A percentile compares a stretch with the other conserved stretches of the same genome.
These are phyloP conservation scores for Aphidius colemani DNA, from an alignment of 2,888 invertebrate genomes.

Conservation along the genomic window DNA sequence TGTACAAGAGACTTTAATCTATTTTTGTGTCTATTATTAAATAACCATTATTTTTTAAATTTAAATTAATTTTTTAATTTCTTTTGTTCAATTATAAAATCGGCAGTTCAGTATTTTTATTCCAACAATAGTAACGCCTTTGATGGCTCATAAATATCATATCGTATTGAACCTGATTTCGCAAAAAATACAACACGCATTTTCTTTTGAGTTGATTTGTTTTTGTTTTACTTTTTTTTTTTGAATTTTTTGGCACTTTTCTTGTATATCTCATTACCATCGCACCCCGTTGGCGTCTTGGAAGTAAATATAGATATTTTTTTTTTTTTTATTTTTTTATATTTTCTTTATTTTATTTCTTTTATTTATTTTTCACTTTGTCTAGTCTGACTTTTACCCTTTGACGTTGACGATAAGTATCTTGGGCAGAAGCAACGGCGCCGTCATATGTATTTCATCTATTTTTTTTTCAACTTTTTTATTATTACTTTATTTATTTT, in stretches of 20 bases:
- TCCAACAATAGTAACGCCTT: conserved; percentile 23
- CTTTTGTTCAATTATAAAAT: conserved; percentile 51
- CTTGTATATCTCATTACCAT: conserved; percentile 29
- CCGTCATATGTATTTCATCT: conserved; percentile 1
- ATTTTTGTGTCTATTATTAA: conserved; percentile 23
- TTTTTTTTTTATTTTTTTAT: background rate
- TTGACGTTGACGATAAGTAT: conserved; percentile 14
- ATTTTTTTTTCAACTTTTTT: conserved; percentile 4
- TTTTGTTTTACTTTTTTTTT: conserved; percentile 19
- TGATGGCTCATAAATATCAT: conserved; percentile 27
- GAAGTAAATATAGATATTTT: conserved; percentile 25
- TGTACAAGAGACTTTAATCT: conserved; percentile 21
- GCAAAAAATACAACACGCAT: conserved; percentile 59
- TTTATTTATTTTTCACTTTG: conserved; percentile 21
- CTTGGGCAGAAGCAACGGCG: conserved; percentile 24
- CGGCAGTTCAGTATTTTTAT: conserved; percentile 53
- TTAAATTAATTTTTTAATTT: conserved; percentile 27
- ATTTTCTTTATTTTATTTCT: too few species aligned
- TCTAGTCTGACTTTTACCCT: conserved; percentile 28
- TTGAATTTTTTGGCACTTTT: conserved; percentile 51
- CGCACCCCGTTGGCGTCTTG: conserved; percentile 21
- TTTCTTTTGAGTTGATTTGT: conserved; percentile 41
- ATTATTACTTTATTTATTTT: background rate
- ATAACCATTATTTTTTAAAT: conserved; percentile 21
- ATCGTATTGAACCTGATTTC: conserved; percentile 59